A percentile compares a stretch with the other conserved stretches of the same genome.
Conservation (phyloP, 2,888 invertebrate genomes). For the Nebria brevicollis region DNA sequence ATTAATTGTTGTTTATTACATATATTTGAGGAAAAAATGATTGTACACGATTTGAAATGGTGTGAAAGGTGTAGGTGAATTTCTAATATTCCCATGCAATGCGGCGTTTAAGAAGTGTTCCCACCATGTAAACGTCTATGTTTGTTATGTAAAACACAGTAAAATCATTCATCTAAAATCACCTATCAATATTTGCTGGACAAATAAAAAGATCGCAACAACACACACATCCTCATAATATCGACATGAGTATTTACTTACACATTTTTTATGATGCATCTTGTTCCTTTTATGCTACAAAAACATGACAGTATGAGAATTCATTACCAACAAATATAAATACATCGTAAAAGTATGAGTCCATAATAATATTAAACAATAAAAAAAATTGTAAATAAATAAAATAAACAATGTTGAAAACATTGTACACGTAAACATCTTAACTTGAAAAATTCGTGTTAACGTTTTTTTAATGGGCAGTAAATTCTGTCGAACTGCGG, state of each 20-base stretch:
- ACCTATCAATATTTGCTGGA: not conserved
- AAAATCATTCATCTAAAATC: not conserved
- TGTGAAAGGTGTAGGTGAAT: no score
- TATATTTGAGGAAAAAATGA: no score
- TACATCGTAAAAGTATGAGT: not conserved
- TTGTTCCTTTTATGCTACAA: constrained; percentile 43
- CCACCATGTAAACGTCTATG: not conserved
- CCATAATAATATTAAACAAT: constrained; percentile 31
- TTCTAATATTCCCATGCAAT: no score
- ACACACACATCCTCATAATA: not conserved
- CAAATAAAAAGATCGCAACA: not conserved
- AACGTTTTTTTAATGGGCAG: constrained; percentile 45
- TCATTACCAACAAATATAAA: constrained; percentile 12
- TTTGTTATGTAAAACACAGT: not conserved
- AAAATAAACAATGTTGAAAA: constrained; percentile 31
- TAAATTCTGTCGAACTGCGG: constrained; percentile 39
- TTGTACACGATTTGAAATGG: no score
- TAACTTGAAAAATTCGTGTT: constrained; percentile 36
- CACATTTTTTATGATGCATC: constrained; percentile 40
- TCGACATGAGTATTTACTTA: constrained; percentile 23
- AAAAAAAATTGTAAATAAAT: constrained; percentile 31
- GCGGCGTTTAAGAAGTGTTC: not conserved
- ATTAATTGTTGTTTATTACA: no score
- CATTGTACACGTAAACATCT: constrained; percentile 34
- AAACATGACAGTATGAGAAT: constrained; percentile 16